Conservation (phyloP, 1,140 invertebrate genomes). For the Megalonaias nervosa region DNA sequence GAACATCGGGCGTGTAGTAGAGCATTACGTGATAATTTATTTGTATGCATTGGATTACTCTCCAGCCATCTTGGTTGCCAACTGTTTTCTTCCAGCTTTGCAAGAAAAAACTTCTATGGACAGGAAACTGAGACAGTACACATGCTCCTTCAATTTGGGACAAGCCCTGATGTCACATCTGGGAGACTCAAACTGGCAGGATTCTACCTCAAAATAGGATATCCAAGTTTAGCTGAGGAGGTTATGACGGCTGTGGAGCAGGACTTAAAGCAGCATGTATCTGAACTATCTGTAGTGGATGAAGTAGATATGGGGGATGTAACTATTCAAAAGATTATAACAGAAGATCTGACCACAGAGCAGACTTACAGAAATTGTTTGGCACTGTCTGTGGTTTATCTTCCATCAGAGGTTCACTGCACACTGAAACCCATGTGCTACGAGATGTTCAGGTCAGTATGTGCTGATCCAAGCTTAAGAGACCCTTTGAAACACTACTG, state of each 20-base stretch:
- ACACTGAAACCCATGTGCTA: neutral
- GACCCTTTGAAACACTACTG: neutral
- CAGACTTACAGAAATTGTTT: neutral
- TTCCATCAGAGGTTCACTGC: neutral
- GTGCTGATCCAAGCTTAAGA: neutral
- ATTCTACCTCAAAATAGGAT: neutral
- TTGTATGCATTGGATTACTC: too few species aligned
- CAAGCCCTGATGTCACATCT: too few species aligned
- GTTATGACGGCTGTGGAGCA: neutral
- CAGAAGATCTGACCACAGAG: too few species aligned
- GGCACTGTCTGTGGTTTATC: neutral
- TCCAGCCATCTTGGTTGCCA: too few species aligned
- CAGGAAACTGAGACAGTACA: too few species aligned
- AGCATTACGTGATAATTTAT: too few species aligned
- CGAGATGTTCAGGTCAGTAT: neutral
- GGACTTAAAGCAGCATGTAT: neutral
- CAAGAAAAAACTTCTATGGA: too few species aligned
- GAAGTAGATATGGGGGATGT: neutral
- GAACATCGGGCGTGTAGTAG: too few species aligned
- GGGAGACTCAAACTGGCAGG: neutral
- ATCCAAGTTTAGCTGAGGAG: neutral
- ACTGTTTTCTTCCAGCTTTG: too few species aligned
- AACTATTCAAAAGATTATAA: neutral
- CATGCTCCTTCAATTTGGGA: too few species aligned
- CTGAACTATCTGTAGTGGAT: neutral